These are phyloP conservation scores for Papilio elwesi DNA, from an alignment of 2,888 invertebrate genomes.

Conservation along the genomic window DNA sequence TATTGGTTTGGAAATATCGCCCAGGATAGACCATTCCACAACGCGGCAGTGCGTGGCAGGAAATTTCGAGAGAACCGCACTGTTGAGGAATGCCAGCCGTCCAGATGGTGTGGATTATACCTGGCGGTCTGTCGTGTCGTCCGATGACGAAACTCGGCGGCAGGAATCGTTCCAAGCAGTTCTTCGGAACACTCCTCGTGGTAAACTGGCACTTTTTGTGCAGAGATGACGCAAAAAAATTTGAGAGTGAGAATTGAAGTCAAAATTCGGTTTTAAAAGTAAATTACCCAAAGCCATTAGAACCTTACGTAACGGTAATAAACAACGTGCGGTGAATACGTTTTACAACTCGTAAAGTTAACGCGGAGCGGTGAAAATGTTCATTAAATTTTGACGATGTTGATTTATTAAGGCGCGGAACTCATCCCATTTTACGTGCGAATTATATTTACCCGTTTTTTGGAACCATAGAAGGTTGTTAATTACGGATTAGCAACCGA, in stretches of 20 bases:
- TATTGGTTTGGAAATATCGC: too few relatives aligned
- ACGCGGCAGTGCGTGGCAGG: too few relatives aligned
- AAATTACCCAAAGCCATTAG: not conserved
- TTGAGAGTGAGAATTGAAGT: not conserved
- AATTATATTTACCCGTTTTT: not conserved
- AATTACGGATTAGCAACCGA: too few relatives aligned
- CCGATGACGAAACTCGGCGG: too few relatives aligned
- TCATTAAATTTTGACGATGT: constrained; percentile 27
- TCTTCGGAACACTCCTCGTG: too few relatives aligned
- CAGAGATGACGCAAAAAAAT: not conserved
- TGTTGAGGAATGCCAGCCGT: too few relatives aligned
- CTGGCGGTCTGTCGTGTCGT: too few relatives aligned
- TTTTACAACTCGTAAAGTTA: constrained; percentile 17
- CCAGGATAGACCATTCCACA: too few relatives aligned
- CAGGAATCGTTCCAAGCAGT: too few relatives aligned
- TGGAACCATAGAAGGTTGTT: not conserved
- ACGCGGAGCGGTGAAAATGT: not conserved
- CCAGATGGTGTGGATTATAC: too few relatives aligned
- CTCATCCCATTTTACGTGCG: not conserved
- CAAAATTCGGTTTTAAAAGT: not conserved
- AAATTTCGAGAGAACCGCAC: too few relatives aligned
- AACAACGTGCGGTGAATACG: constrained; percentile 2
- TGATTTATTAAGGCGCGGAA: constrained; percentile 19
- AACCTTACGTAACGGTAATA: not conserved
- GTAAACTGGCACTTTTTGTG: too few relatives aligned